Evolutionary conservation across 2,797 vertebrate species (phyloP).

Genomic region (Bryconaethiops microstoma): DNA sequence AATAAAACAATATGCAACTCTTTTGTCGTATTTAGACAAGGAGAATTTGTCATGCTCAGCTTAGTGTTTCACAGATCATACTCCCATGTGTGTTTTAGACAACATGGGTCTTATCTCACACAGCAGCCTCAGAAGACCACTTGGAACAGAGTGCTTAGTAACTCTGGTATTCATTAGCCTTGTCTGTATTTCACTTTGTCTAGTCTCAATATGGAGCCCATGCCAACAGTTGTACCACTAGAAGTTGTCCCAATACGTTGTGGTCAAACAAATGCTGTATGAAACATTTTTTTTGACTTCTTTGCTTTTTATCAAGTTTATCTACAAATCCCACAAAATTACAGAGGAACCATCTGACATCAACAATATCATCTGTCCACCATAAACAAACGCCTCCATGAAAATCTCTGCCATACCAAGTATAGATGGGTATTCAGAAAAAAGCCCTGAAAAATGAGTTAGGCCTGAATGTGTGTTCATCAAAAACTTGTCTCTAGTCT

Average conservation of each 20-base stretch:
- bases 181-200: conserved; percentile 52
- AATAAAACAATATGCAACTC: conserved; percentile 14
- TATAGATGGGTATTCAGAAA: neutral
- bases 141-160: conserved; percentile 57
- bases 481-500: neutral
- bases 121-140: conserved; percentile 30
- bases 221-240: conserved; percentile 59
- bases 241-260: conserved; percentile 60
- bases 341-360: conserved; percentile 48
- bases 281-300: conserved; percentile 37
- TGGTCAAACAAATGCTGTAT: conserved; percentile 48
- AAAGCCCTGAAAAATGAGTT: neutral
- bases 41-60: conserved; percentile 18
- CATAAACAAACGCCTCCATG: conserved; percentile 47
- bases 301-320: conserved; percentile 55
- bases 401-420: neutral
- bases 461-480: neutral
- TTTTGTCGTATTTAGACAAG: conserved; percentile 17
- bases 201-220: conserved; percentile 68
- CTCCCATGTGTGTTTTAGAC: conserved; percentile 28
- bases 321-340: conserved; percentile 55
- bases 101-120: conserved; percentile 45
- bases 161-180: conserved; percentile 50
- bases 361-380: conserved; percentile 34
- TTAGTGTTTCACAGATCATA: neutral